Percentiles rank a stretch among this genome's conserved stretches.
Conservation (phyloP, 2,888 invertebrate genomes). For the Belgica antarctica region DNA sequence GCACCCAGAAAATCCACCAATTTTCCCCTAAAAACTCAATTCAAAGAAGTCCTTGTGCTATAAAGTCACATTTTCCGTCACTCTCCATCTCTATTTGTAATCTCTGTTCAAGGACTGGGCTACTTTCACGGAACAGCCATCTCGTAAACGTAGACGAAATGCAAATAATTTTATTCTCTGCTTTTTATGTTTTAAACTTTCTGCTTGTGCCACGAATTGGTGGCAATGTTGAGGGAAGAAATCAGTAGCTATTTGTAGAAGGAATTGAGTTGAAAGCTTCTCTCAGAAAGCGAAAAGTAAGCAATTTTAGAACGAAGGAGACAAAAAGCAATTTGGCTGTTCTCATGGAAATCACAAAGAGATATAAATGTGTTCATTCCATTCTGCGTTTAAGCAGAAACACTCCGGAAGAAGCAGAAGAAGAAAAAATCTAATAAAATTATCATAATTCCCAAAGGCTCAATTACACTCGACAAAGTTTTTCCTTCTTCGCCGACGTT, state of each 20-base stretch:
- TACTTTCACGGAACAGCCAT: too few relatives aligned
- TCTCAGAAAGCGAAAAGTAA: constrained; percentile 5
- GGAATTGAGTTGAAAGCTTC: constrained; percentile 26
- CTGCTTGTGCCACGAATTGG: background rate
- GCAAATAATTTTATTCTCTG: background rate
- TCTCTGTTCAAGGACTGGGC: too few relatives aligned
- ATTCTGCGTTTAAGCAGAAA: background rate
- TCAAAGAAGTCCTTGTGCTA: too few relatives aligned
- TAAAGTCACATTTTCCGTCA: too few relatives aligned
- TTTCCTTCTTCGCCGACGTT: background rate
- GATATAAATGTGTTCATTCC: constrained; percentile 14
- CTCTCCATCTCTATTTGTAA: too few relatives aligned
- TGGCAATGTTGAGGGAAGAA: constrained; percentile 7
- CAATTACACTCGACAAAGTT: constrained; percentile 28
- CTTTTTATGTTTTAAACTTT: background rate
- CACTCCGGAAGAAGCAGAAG: background rate
- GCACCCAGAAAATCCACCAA: too few relatives aligned
- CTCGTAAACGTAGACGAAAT: too few relatives aligned
- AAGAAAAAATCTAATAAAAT: constrained; percentile 37
- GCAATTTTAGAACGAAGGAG: background rate
- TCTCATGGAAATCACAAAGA: background rate
- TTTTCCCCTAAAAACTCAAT: too few relatives aligned
- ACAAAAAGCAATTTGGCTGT: constrained; percentile 14
- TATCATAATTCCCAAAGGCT: constrained; percentile 41
- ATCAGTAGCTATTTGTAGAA: constrained; percentile 8